Evolutionary conservation across 2,113 vertebrate genomes (phyloP).

Genomic region (Ammospiza nelsoni): DNA sequence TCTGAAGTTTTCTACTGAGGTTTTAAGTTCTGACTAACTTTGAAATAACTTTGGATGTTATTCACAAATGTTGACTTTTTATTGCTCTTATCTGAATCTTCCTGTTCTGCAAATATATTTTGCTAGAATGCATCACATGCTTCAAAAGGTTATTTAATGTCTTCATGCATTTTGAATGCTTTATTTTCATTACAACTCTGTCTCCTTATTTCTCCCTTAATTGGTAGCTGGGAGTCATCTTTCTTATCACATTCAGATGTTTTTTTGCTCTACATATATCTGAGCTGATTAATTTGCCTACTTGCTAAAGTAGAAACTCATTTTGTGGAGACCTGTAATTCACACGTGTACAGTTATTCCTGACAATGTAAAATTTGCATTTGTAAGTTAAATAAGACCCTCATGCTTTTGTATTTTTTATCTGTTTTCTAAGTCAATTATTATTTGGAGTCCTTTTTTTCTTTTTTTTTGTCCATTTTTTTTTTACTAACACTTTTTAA

Average conservation of each 20-base stretch:
- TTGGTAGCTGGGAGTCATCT: slow-evolving; percentile 3
- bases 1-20: not conserved
- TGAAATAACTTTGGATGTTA: slow-evolving; percentile 28
- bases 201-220: slow-evolving; percentile 26
- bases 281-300: not conserved
- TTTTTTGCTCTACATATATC: not conserved
- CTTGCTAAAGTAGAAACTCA: not conserved
- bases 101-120: slow-evolving; percentile 21
- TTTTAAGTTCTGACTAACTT: slow-evolving; percentile 2
- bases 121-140: slow-evolving; percentile 10
- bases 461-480: not conserved
- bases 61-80: slow-evolving; percentile 38
- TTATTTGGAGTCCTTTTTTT: not conserved
- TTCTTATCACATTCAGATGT: not conserved
- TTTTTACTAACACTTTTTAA: not conserved
- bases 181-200: slow-evolving; percentile 39
- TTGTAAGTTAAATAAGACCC: not conserved
- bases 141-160: slow-evolving; percentile 59
- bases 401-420: not conserved
- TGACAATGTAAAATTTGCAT: not conserved
- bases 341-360: not conserved
- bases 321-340: not conserved
- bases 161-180: slow-evolving; percentile 41
- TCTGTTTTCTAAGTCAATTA: not conserved
- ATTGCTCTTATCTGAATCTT: slow-evolving; percentile 35